These are phyloP conservation scores for Stylophora pistillata DNA, from an alignment of 64 coral and sea anemone genomes.

Conservation along the genomic window DNA sequence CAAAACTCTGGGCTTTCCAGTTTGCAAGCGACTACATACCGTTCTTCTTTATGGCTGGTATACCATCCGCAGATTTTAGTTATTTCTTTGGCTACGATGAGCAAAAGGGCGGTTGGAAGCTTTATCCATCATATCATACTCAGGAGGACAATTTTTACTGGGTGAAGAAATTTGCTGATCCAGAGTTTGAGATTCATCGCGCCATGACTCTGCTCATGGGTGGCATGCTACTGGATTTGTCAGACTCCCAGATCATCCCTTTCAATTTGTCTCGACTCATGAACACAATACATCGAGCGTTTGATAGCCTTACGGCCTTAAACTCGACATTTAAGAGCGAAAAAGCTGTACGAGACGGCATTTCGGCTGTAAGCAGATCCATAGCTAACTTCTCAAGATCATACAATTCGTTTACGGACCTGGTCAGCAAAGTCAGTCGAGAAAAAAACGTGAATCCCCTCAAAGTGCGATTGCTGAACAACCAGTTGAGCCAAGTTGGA, in stretches of 20 bases:
- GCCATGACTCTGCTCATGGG: conserved; percentile 63
- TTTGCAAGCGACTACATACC: conserved; percentile 42
- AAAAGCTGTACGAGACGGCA: not conserved
- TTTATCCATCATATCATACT: conserved; percentile 61
- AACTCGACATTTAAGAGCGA: not conserved
- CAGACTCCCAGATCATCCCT: conserved; percentile 46
- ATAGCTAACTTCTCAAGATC: not conserved
- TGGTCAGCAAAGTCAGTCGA: not conserved
- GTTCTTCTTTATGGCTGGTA: conserved; percentile 26
- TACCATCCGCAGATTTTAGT: conserved; percentile 70
- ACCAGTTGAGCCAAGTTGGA: conserved; percentile 45
- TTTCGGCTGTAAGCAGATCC: not conserved
- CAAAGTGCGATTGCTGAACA: conserved; percentile 44
- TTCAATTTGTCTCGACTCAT: conserved; percentile 31
- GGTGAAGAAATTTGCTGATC: conserved; percentile 63
- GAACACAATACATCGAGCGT: conserved; percentile 2
- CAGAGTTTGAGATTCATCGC: conserved; percentile 40
- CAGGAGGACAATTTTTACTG: conserved; percentile 66
- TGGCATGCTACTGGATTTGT: conserved; percentile 42
- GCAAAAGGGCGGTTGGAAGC: not conserved
- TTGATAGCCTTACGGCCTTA: not conserved
- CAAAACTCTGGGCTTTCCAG: not conserved
- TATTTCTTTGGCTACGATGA: conserved; percentile 38
- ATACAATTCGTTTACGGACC: conserved; percentile 4
- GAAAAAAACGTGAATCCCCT: not conserved